Percentiles rank a stretch among this genome's conserved stretches.
Evolutionary conservation across 1,140 invertebrate species (phyloP).

Genomic region (Orchestia grillus): DNA sequence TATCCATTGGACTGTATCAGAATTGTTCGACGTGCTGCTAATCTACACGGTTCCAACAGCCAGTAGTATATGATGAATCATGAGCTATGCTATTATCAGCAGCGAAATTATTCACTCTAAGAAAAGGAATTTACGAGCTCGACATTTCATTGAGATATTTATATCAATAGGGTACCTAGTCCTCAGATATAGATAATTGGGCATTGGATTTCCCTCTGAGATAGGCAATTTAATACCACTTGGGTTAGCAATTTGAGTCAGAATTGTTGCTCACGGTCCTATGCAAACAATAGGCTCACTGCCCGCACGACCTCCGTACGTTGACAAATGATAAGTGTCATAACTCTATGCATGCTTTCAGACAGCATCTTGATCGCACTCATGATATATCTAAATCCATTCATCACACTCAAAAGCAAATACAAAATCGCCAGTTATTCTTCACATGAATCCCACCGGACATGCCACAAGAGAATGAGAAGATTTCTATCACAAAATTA

Average conservation of each 20-base stretch:
- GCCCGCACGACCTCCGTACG: background rate
- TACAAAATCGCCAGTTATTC: background rate
- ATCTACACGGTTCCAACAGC: no score
- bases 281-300: background rate
- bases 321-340: conserved; percentile 1
- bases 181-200: background rate
- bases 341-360: conserved; percentile 23
- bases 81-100: no score
- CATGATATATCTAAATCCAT: conserved; percentile 26
- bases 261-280: background rate
- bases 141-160: background rate
- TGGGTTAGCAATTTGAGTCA: background rate
- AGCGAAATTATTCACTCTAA: no score
- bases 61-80: no score
- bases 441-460: background rate
- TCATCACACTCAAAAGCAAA: conserved; percentile 18
- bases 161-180: background rate
- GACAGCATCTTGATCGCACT: background rate
- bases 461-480: conserved; percentile 13
- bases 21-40: no score
- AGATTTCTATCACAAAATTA: conserved; percentile 40
- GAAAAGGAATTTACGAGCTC: no score
- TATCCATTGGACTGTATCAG: no score
- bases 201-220: background rate
- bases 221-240: background rate